A percentile compares a stretch with the other conserved stretches of the same genome.
Evolutionary conservation across 2,888 invertebrate species (phyloP).

Genomic region (Calameuta pallipes): DNA sequence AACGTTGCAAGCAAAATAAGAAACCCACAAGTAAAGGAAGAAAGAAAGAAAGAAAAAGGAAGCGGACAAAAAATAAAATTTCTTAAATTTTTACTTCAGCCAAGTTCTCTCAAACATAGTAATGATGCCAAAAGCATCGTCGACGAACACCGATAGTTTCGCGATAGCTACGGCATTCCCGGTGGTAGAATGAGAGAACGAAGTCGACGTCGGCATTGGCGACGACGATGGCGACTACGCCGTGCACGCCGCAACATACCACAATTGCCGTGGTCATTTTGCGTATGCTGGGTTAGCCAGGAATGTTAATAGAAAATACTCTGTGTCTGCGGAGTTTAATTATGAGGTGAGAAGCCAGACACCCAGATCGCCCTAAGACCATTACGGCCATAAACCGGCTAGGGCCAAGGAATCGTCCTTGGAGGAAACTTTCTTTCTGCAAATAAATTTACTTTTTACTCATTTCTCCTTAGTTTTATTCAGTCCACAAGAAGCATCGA

Average conservation of each 20-base stretch:
- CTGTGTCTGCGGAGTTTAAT: constrained; percentile 56
- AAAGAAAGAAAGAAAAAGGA: background rate
- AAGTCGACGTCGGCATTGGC: constrained; percentile 3
- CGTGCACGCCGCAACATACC: constrained; percentile 36
- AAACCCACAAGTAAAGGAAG: background rate
- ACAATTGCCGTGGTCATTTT: constrained; percentile 58
- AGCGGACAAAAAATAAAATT: no score
- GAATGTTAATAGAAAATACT: constrained; percentile 65
- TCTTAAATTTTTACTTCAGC: background rate
- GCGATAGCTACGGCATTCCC: background rate
- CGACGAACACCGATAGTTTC: background rate
- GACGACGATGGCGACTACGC: background rate
- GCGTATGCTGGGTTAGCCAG: constrained; percentile 56
- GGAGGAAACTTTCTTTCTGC: background rate
- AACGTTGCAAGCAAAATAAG: background rate
- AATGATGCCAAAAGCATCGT: background rate
- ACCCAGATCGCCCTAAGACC: constrained; percentile 24
- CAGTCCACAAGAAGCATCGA: background rate
- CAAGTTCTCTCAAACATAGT: background rate
- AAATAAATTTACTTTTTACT: background rate
- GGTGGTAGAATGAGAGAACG: constrained; percentile 1
- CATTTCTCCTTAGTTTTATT: background rate
- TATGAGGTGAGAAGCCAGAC: constrained; percentile 41
- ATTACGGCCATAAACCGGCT: background rate
- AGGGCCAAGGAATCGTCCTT: background rate